Evolutionary conservation across 2,888 invertebrate genomes (phyloP).

Genomic region (Limnephilus auricula): DNA sequence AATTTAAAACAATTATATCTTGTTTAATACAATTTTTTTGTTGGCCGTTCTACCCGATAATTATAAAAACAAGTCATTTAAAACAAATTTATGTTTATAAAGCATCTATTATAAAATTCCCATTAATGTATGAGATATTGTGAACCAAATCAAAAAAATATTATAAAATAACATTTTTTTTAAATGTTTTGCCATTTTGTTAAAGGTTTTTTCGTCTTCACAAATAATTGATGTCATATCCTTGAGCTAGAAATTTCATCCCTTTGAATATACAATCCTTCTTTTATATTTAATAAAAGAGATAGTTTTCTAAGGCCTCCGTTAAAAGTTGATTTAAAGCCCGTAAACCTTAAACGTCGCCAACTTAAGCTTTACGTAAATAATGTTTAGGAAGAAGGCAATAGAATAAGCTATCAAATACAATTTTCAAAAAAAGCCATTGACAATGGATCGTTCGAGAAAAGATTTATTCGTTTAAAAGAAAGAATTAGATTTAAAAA

Average conservation of each 20-base stretch:
- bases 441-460: not conserved
- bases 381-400: not conserved
- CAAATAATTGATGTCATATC: not conserved
- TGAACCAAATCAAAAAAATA: too few relatives aligned
- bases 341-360: not conserved
- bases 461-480: not conserved
- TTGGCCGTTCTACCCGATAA: too few relatives aligned
- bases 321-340: not conserved
- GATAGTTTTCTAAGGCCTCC: not conserved
- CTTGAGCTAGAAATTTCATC: not conserved
- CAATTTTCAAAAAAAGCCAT: not conserved
- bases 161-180: too few relatives aligned
- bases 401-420: not conserved
- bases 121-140: too few relatives aligned
- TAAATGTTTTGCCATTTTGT: not conserved
- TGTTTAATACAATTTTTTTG: too few relatives aligned
- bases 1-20: too few relatives aligned
- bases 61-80: too few relatives aligned
- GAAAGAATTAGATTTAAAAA: not conserved
- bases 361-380: not conserved
- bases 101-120: too few relatives aligned
- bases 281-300: not conserved
- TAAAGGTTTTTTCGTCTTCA: not conserved
- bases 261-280: not conserved
- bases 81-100: too few relatives aligned